phyloP scores from a whole-genome alignment of 92 coral and sea anemone genomes.

The Blastomussa wellsi region DNA sequence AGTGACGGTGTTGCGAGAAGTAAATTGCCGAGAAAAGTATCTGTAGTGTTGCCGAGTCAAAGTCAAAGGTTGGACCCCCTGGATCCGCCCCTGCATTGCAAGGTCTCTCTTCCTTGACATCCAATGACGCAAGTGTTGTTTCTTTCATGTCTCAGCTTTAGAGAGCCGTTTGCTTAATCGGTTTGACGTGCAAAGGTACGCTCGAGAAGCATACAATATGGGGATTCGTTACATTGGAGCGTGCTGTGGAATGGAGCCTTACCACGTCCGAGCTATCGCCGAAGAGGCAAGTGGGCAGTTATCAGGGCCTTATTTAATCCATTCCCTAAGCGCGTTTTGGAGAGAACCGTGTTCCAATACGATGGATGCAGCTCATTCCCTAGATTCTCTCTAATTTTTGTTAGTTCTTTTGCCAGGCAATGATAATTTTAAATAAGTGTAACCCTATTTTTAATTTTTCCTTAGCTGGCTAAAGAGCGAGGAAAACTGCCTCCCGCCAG shows the following conservation, averaged over 20 bases:
- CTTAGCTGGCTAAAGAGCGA: slow-evolving; percentile 75
- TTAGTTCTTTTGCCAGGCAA: no score
- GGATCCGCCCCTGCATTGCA: no score
- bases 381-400: no score
- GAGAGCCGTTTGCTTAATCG: slow-evolving; percentile 57
- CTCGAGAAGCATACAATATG: slow-evolving; percentile 55
- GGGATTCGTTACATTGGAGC: slow-evolving; percentile 68
- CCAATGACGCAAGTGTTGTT: not conserved
- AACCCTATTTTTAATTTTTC: not conserved
- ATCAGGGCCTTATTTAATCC: no score
- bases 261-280: slow-evolving; percentile 65
- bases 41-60: no score
- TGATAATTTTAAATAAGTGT: not conserved
- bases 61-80: no score
- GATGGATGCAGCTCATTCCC: no score
- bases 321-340: no score
- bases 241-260: slow-evolving; percentile 66
- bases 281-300: slow-evolving; percentile 43
- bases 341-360: no score
- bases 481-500: slow-evolving; percentile 71
- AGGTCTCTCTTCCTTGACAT: no score
- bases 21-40: no score
- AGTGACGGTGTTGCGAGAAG: no score
- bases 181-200: slow-evolving; percentile 53
- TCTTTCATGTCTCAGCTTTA: slow-evolving; percentile 28